These are phyloP conservation scores for Erebia palarica DNA, from an alignment of 2,888 invertebrate genomes.

Conservation along the genomic window DNA sequence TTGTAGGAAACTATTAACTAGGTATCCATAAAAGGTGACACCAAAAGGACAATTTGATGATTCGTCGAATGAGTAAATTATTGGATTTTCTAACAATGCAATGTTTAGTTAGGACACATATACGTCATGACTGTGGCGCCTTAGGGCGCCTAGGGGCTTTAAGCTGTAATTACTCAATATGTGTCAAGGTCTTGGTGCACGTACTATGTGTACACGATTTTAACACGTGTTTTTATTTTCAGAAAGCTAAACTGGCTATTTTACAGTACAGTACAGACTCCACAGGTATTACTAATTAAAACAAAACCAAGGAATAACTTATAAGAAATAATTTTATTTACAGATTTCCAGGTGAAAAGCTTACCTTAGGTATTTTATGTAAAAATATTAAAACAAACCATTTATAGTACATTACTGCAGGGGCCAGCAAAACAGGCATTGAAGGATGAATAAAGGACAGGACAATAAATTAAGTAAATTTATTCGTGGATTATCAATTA, in stretches of 20 bases:
- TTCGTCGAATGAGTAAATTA: slow-evolving; percentile 19
- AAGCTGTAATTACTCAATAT: not conserved
- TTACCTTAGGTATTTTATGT: no score
- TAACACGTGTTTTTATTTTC: not conserved
- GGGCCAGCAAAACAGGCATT: no score
- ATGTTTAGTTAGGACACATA: not conserved
- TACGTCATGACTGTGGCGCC: not conserved
- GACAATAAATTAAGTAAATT: no score
- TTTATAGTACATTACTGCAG: no score
- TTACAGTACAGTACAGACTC: not conserved
- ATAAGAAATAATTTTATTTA: no score
- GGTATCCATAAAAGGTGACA: not conserved
- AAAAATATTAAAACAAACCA: no score
- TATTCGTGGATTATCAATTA: no score
- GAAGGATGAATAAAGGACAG: no score
- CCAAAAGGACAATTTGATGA: slow-evolving; percentile 2
- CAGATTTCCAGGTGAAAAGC: no score
- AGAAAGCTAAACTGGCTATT: not conserved
- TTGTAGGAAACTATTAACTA: not conserved
- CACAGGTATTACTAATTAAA: no score
- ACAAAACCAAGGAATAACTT: no score
- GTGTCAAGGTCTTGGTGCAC: slow-evolving; percentile 7
- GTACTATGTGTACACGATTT: slow-evolving; percentile 1
- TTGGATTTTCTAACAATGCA: slow-evolving; percentile 9
- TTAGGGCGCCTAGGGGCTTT: not conserved